phyloP scores from a whole-genome alignment of 2,113 vertebrate genomes.

The Dasyornis broadbenti region DNA sequence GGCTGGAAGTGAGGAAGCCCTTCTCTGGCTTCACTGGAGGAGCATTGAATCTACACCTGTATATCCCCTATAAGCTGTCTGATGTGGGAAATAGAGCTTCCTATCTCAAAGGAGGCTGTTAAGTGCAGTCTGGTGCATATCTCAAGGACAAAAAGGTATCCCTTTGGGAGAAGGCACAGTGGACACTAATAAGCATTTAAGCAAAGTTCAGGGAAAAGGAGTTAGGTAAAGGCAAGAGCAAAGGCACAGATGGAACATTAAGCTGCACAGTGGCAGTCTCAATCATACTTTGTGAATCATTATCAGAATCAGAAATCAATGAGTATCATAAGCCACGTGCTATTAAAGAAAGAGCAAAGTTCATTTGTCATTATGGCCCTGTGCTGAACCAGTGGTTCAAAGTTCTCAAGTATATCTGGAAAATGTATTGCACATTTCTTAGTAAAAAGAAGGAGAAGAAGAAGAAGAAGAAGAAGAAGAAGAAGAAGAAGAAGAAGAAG shows the following conservation, averaged over 20 bases:
- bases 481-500: not conserved
- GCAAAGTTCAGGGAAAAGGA: not conserved
- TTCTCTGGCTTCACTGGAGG: not conserved
- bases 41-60: not conserved
- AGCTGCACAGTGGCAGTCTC: not conserved
- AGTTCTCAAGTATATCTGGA: not conserved
- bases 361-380: not conserved
- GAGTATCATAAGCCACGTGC: not conserved
- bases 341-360: not conserved
- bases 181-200: not conserved
- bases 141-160: not conserved
- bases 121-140: not conserved
- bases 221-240: not conserved
- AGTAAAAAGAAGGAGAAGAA: not conserved
- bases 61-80: not conserved
- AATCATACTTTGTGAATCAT: not conserved
- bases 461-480: not conserved
- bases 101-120: not conserved
- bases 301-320: not conserved
- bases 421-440: constrained; percentile 23
- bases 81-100: not conserved
- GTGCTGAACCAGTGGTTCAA: not conserved
- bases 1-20: not conserved
- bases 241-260: not conserved
- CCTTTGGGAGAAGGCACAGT: not conserved